Conservation (phyloP, 2,113 vertebrate genomes). For the Barnardius zonarius region DNA sequence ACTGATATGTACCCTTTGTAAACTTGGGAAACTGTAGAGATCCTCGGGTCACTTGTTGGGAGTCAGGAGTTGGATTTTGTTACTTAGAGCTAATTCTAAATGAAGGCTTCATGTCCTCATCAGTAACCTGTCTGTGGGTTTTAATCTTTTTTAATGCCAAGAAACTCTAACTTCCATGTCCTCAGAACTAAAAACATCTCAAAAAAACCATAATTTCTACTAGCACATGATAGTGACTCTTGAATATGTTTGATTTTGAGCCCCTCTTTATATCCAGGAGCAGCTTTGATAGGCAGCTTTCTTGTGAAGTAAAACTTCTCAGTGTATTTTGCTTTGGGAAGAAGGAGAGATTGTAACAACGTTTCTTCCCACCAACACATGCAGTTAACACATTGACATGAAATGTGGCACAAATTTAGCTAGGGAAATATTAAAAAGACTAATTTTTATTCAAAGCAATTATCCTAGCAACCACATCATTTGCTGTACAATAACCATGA, state of each 20-base stretch:
- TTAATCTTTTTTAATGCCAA: not conserved
- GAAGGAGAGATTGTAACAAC: conserved; percentile 12
- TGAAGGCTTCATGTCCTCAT: not conserved
- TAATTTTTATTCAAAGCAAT: not conserved
- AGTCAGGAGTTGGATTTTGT: not conserved
- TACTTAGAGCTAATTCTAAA: not conserved
- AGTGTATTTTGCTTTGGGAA: not conserved
- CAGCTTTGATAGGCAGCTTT: not conserved
- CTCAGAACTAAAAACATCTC: not conserved
- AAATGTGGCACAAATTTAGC: conserved; percentile 23
- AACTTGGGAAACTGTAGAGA: not conserved
- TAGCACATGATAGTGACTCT: not conserved
- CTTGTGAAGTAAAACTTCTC: not conserved
- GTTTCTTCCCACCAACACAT: not conserved
- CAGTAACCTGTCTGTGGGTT: not conserved
- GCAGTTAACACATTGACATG: not conserved
- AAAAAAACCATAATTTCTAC: not conserved
- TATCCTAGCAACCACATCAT: not conserved
- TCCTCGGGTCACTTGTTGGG: not conserved
- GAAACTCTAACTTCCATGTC: not conserved
- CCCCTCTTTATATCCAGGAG: not conserved
- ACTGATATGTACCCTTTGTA: not conserved
- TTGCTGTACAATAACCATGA: not conserved
- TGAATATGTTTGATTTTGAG: not conserved
- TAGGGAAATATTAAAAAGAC: not conserved